These are phyloP conservation scores for Penaeus japonicus DNA, from an alignment of 1,140 invertebrate genomes.

Conservation along the genomic window DNA sequence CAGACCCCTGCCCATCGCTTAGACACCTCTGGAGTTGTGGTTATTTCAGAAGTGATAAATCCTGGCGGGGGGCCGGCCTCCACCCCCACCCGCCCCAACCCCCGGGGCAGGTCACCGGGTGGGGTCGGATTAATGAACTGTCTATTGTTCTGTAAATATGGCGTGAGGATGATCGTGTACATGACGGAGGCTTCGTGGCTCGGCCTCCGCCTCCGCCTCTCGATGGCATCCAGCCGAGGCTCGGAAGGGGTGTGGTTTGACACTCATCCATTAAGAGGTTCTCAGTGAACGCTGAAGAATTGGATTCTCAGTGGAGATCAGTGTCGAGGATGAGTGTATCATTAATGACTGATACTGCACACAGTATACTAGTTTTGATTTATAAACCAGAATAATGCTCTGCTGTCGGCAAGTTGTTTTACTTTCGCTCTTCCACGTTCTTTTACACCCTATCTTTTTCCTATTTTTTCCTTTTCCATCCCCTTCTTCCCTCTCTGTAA, in stretches of 20 bases:
- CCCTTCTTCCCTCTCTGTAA: neutral
- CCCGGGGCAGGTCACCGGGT: constrained; percentile 26
- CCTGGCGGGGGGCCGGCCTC: constrained; percentile 22
- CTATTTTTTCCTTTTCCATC: neutral
- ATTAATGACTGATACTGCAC: no score
- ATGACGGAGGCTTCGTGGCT: neutral
- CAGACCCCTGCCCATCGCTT: neutral
- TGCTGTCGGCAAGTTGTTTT: no score
- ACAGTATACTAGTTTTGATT: no score
- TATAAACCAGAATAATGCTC: no score
- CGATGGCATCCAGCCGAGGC: no score
- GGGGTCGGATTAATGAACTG: constrained; percentile 46
- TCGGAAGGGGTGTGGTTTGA: no score
- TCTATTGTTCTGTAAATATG: constrained; percentile 49
- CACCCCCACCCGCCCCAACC: neutral
- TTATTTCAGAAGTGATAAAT: constrained; percentile 26
- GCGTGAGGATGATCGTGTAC: constrained; percentile 24
- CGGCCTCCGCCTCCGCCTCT: no score
- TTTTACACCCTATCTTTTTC: neutral
- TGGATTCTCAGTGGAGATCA: no score
- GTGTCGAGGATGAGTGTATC: no score
- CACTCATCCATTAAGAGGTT: no score
- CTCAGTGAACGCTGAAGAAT: no score
- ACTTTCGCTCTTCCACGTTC: no score
- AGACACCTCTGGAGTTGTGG: neutral